Evolutionary conservation across 1,140 invertebrate species (phyloP), one percentile per base, ranked within the genome.

Genomic region (Hestina assimilis): DNA sequence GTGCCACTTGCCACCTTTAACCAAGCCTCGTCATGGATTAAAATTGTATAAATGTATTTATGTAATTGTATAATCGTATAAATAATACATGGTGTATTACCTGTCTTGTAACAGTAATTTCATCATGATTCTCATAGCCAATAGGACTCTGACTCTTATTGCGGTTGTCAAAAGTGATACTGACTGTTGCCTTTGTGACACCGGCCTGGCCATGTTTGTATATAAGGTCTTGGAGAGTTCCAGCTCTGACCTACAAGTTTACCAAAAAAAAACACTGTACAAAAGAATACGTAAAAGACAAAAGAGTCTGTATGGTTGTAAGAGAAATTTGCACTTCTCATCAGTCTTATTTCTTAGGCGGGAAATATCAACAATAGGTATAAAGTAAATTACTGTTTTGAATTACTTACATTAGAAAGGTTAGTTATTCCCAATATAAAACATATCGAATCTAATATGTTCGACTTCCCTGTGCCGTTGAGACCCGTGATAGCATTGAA

Each of bases 391-490:
- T n/a, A 38, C 19, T 12, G 19, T 31, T 66, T 69, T 63, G 64
- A 63, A 20, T 8, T 65, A 82, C 83, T 92, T 92, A 98, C 97
- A 87, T 98, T 95, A 14, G 91, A 91, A 42, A 99, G 91, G 89
- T 99, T 98, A n/a, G 94, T 94, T 24, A 99, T 98, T 35, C 98
- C 98, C 2, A 99, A 88, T 8, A 99, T 93, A 87, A 99, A 99
- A 87, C 98, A 99, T 87, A 99, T 99, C 7, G 96, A 93, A 90
- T 99, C 98, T 33, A 99, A 90, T 79, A 99, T 97, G 79, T 99
- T 99, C 0, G 97, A 99, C 90, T 99, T 99, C n/a, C 98, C 98
- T 59, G 95, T 98, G 3, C 98, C 98, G 89, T 99, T 99, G 4
- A 99, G 89, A 7, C 98, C 98, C 29, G 98, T 99, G 40, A 99